Base-by-base conservation (phyloP, 2,113 vertebrate genomes). In the Papio anubis region DNA sequence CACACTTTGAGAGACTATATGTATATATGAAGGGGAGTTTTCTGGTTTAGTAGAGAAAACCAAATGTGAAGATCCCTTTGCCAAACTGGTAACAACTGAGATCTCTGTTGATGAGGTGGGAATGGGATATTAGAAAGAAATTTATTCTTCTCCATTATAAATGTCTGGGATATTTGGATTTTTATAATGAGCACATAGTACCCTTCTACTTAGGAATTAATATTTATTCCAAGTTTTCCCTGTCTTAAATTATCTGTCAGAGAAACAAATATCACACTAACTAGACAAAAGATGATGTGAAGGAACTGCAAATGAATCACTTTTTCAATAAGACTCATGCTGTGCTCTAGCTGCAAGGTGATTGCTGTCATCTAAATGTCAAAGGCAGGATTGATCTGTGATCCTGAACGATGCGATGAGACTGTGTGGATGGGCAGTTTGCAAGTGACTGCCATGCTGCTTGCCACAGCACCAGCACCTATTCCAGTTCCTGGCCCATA, bases 171-270 rank as follows among this genome's bases (percentile, higher is more conserved):
- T 35, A 64, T 85, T 84, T 57, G 45, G 59, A 80, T 72, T 82
- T 96, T 59, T 89, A 83, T 83, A 75, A 75, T 27, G 48, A 92
- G 23, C 59, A 66, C 48, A 48, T 2, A 45, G 52, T 21, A 5
- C 35, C 52, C 78, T 95, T 96, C 57, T 81, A 86, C 72, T 91
- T 66, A 38, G 45, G 79, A 83, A 59, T 96, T 68, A 95, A 91
- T 79, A 93, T 92, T 93, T 95, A 86, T 73, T 83, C 66, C 5
- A 35, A 52, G 55, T 68, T 82, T 81, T 89, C 78, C 79, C 45
- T 79, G 73, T 70, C 90, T 61, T 55, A 10, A 52, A 45, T 89
- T 92, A 95, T 35, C 73, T 85, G 90, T 91, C 90, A 94, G 88
- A 76, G 61, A 88, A 85, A 82, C 45, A 91, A 83, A 55, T 48